A percentile compares a stretch with the other conserved stretches of the same genome.
phyloP scores from a whole-genome alignment of 2,797 vertebrate species.

The Acridotheres tristis region DNA sequence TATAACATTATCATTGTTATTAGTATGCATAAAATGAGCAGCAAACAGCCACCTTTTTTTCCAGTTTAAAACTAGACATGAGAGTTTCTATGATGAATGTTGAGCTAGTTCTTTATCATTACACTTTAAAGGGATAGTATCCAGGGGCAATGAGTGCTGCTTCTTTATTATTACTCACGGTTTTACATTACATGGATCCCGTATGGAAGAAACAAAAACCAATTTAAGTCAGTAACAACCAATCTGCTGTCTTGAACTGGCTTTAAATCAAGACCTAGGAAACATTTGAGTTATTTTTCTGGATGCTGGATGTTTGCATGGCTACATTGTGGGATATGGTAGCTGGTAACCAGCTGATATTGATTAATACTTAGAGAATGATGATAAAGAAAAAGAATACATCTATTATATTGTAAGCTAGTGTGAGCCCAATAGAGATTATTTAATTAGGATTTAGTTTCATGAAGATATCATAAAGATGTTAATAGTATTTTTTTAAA shows the following conservation, averaged over 20 bases:
- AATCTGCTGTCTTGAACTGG: not conserved
- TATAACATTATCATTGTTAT: slow-evolving; percentile 31
- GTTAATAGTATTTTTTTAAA: slow-evolving; percentile 81
- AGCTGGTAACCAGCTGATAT: slow-evolving; percentile 83
- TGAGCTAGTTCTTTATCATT: slow-evolving; percentile 53
- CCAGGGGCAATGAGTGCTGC: slow-evolving; percentile 54
- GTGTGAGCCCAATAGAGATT: slow-evolving; percentile 73
- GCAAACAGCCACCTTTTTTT: slow-evolving; percentile 42
- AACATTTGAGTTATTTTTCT: slow-evolving; percentile 60
- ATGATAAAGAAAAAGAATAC: slow-evolving; percentile 62
- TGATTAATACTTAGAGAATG: slow-evolving; percentile 67
- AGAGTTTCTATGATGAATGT: slow-evolving; percentile 62
- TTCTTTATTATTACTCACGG: slow-evolving; percentile 49
- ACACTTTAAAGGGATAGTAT: slow-evolving; percentile 72
- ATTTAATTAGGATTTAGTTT: slow-evolving; percentile 77
- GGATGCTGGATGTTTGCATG: slow-evolving; percentile 50
- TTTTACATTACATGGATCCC: slow-evolving; percentile 39
- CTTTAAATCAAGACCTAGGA: not conserved
- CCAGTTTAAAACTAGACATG: slow-evolving; percentile 9
- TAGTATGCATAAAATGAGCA: slow-evolving; percentile 19
- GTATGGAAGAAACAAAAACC: slow-evolving; percentile 19
- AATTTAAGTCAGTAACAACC: not conserved
- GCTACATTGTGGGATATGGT: slow-evolving; percentile 70
- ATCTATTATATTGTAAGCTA: slow-evolving; percentile 71
- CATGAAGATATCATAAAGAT: slow-evolving; percentile 79